phyloP scores from a whole-genome alignment of 2,888 invertebrate genomes.

The Protodeltote pygarga region DNA sequence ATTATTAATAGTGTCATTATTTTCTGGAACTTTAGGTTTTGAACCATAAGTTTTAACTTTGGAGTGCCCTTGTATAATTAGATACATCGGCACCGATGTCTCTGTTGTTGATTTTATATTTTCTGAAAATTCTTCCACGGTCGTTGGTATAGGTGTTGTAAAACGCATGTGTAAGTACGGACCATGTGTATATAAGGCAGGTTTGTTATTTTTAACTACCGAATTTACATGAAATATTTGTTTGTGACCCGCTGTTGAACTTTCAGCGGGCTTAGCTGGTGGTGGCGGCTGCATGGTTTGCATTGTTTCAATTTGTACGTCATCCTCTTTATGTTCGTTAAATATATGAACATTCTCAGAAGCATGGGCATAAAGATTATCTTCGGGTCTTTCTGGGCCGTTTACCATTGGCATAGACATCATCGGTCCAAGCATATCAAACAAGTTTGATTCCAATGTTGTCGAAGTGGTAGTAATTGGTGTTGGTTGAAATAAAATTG shows the following conservation, averaged over 20 bases:
- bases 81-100: constrained; percentile 89
- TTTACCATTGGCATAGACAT: constrained; percentile 80
- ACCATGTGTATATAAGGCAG: constrained; percentile 65
- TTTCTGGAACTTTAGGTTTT: constrained; percentile 75
- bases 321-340: constrained; percentile 66
- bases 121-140: constrained; percentile 64
- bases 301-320: constrained; percentile 81
- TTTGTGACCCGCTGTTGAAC: constrained; percentile 51
- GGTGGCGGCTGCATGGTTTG: constrained; percentile 89
- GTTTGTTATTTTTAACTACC: constrained; percentile 59
- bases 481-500: constrained; percentile 54
- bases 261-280: constrained; percentile 60
- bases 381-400: constrained; percentile 75
- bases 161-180: constrained; percentile 80
- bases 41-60: constrained; percentile 95
- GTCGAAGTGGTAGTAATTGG: constrained; percentile 45
- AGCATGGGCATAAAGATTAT: constrained; percentile 78
- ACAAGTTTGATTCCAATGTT: constrained; percentile 60
- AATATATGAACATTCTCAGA: constrained; percentile 77
- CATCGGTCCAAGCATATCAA: constrained; percentile 80
- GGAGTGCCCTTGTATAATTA: constrained; percentile 94
- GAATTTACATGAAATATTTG: constrained; percentile 62
- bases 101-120: constrained; percentile 65
- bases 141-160: constrained; percentile 81
- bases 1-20: constrained; percentile 72